Base-by-base conservation (phyloP, 2,888 invertebrate species). In the Temnothorax ravouxi region DNA sequence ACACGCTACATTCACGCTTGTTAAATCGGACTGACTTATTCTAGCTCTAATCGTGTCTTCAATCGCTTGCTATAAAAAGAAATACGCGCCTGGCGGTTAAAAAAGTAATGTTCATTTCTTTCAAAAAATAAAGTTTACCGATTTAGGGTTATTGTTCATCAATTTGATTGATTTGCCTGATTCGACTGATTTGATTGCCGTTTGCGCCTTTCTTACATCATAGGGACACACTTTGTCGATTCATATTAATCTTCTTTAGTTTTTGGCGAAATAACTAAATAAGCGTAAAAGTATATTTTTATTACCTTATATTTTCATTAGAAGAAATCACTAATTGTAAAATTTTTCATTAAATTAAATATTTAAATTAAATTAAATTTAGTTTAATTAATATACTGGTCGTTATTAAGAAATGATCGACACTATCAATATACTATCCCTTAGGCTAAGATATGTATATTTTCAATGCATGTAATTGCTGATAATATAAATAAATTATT, bases 1-100 rank as follows among this genome's bases (percentile, higher is more conserved):
- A 29, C 34, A 61, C 9, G 3, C 56, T 38, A 81, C 83, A 82
- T 81, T 88, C 84, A 84, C 67, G 86, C 61, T 85, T 72, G 81
- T 86, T 88, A 86, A 84, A 88, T 86, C 82, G 64, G 56, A 69
- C 80, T 88, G 64, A 72, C 77, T 86, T 84, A 81, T 86, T 84
- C 75, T 21, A 59, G n/a, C 18, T 6, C n/a, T 61, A 47, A 75
- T 52, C 52, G 13, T n/a, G 13, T 71, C 15, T 71, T 71, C 54
- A 21, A 69, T 52, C 6, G 34, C 34, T 69, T 3, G 34, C n/a
- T 71, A 13, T 18, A 18, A 0, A 71, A 38, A 54, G n/a, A 54
- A 34, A 69, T 29, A 69, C 15, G 41, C 9, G 21, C 6, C 21
- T 29, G 29, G n/a, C 38, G 2, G 6, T n/a, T 38, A n/a, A 11